phyloP scores from a whole-genome alignment of 2,113 vertebrate species.

The Pholis gunnellus region DNA sequence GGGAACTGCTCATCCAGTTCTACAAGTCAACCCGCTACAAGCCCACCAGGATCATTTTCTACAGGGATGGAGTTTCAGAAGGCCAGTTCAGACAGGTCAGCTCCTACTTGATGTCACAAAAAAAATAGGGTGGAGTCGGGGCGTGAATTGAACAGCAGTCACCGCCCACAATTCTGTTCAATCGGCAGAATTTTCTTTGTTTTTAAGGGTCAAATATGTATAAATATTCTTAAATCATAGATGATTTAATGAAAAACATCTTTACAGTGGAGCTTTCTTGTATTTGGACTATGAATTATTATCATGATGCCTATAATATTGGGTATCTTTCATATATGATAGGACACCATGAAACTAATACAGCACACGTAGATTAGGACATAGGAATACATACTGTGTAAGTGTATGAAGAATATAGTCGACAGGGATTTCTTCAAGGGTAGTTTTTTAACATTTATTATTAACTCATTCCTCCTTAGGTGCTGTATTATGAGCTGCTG shows the following conservation, averaged over 20 bases:
- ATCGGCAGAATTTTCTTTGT: background rate
- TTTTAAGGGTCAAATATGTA: background rate
- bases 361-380: background rate
- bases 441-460: background rate
- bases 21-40: constrained; percentile 99
- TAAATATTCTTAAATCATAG: background rate
- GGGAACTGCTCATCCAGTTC: constrained; percentile 98
- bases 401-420: background rate
- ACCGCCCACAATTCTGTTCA: background rate
- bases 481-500: constrained; percentile 98
- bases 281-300: background rate
- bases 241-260: background rate
- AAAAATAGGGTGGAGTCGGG: background rate
- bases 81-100: constrained; percentile 98
- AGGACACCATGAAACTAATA: background rate
- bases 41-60: constrained; percentile 98
- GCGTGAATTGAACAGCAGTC: too few relatives aligned
- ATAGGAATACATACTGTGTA: background rate
- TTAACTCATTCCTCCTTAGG: constrained; percentile 75
- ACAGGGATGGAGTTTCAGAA: constrained; percentile 93
- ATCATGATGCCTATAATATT: background rate
- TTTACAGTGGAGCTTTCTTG: background rate
- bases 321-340: background rate
- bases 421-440: background rate
- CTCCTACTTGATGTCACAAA: background rate